Conservation (phyloP, 2,113 vertebrate species). For the Sprattus sprattus region DNA sequence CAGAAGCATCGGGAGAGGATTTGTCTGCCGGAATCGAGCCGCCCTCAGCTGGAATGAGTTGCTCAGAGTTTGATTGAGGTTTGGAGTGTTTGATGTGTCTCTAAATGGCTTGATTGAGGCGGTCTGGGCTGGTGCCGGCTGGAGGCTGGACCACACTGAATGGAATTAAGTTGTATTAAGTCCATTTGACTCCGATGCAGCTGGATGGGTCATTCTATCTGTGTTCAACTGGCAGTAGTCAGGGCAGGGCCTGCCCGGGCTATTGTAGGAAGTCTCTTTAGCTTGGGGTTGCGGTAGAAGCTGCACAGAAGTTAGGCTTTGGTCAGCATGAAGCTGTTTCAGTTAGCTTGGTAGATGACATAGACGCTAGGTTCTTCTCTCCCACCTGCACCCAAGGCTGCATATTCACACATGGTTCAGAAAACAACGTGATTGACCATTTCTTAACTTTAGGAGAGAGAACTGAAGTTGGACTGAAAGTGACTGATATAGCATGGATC, state of each 20-base stretch:
- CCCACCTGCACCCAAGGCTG: neutral
- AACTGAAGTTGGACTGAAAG: too few relatives aligned
- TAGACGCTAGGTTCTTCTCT: neutral
- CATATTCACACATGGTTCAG: neutral
- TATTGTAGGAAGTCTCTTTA: neutral
- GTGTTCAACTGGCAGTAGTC: neutral
- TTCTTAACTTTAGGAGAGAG: neutral
- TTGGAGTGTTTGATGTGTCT: constrained; percentile 2
- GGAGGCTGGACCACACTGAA: constrained; percentile 1
- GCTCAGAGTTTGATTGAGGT: neutral
- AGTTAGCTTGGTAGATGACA: neutral
- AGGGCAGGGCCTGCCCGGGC: neutral
- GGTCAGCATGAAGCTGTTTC: neutral
- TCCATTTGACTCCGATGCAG: neutral
- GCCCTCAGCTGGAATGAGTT: constrained; percentile 10
- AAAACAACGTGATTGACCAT: neutral
- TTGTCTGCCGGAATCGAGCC: constrained; percentile 1
- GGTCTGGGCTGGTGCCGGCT: neutral
- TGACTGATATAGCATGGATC: neutral
- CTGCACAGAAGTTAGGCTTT: neutral
- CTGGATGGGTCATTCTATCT: constrained; percentile 8
- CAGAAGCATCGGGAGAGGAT: constrained; percentile 8
- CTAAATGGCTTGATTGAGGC: constrained; percentile 8
- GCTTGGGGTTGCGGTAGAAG: neutral
- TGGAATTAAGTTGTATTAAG: constrained; percentile 1